Percentiles rank a stretch among this genome's conserved stretches.
These are phyloP conservation scores for Harpagus bidentatus DNA, from an alignment of 2,113 vertebrate species.

Conservation along the genomic window DNA sequence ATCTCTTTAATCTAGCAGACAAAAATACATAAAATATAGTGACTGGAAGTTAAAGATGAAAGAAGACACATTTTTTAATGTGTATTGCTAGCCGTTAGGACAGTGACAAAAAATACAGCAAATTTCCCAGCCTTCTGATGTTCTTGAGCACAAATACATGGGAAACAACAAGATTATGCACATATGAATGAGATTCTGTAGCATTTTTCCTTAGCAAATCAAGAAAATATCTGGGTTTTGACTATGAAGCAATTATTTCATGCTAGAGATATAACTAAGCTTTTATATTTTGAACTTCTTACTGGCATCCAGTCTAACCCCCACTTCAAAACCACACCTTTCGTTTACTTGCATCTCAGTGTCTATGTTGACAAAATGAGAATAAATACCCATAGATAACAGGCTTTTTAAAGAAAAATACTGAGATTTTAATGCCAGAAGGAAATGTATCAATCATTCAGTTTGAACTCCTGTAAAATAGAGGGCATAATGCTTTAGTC, in stretches of 20 bases:
- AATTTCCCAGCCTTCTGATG: not conserved
- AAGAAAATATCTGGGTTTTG: not conserved
- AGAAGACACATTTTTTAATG: not conserved
- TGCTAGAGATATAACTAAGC: not conserved
- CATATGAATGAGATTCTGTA: not conserved
- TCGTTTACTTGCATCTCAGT: not conserved
- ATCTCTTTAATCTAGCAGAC: not conserved
- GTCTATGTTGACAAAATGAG: not conserved
- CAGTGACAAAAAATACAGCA: not conserved
- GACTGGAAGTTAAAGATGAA: not conserved
- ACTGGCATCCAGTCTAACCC: not conserved
- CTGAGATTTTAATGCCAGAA: not conserved
- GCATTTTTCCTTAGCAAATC: not conserved
- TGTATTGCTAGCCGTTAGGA: not conserved
- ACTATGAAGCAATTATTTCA: not conserved
- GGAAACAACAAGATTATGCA: not conserved
- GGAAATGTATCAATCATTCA: not conserved
- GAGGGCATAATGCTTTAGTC: not conserved
- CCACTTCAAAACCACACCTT: not conserved
- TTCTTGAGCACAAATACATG: not conserved
- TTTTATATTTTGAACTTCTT: not conserved
- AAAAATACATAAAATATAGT: slow-evolving; percentile 1
- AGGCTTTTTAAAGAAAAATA: not conserved
- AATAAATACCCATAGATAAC: not conserved
- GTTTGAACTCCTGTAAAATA: not conserved